A percentile compares a stretch with the other conserved stretches of the same genome.
Evolutionary conservation across 2,888 invertebrate species (phyloP).

Genomic region (Pandemis corylana): DNA sequence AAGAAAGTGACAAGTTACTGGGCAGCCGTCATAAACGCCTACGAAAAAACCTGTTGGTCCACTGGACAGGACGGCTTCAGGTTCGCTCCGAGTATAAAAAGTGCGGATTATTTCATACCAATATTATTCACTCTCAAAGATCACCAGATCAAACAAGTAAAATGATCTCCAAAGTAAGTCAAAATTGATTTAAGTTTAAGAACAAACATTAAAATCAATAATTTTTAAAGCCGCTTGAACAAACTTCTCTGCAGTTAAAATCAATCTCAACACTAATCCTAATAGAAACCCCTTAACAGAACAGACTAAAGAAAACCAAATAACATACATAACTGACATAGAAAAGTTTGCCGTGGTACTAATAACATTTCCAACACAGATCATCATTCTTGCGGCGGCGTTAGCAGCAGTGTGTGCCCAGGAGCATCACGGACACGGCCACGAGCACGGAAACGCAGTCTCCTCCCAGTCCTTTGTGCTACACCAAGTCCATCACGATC

Average conservation of each 20-base stretch:
- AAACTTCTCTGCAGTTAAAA: too few species aligned
- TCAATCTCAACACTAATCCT: too few species aligned
- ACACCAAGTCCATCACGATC: constrained; percentile 47
- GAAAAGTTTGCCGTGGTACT: constrained; percentile 17
- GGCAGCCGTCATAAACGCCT: constrained; percentile 20
- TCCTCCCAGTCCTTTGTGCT: constrained; percentile 56
- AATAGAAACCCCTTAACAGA: too few species aligned
- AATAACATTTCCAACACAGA: constrained; percentile 20
- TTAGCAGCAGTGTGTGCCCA: constrained; percentile 53
- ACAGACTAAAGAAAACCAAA: too few species aligned
- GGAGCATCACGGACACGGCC: constrained; percentile 51
- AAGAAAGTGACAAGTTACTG: constrained; percentile 9
- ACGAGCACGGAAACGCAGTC: constrained; percentile 49
- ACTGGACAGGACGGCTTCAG: background rate
- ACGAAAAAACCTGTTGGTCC: constrained; percentile 21
- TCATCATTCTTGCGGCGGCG: constrained; percentile 44
- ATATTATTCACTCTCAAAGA: constrained; percentile 30
- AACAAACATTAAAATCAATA: background rate
- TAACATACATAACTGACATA: too few species aligned
- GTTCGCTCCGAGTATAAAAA: constrained; percentile 30
- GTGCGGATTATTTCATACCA: constrained; percentile 15
- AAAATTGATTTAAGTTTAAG: background rate
- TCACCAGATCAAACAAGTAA: constrained; percentile 21
- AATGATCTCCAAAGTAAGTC: constrained; percentile 37
- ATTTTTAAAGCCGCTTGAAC: background rate